phyloP scores from a whole-genome alignment of 2,888 invertebrate species.

The Mimachlamys varia region DNA sequence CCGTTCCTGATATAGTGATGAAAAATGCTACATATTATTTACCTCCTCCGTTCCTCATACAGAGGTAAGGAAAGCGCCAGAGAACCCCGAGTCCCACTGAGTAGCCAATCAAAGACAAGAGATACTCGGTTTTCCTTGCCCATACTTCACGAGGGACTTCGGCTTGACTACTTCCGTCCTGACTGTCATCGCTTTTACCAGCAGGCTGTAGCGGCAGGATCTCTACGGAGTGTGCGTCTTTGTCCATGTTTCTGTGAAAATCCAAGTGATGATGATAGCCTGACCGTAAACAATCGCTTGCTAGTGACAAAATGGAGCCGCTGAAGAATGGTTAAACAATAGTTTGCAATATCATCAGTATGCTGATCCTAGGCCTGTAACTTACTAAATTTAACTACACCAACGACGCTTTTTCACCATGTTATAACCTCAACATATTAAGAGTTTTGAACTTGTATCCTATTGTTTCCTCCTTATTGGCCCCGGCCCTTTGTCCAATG shows the following conservation, averaged over 20 bases:
- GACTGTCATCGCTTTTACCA: background rate
- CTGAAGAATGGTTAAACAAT: too few relatives aligned
- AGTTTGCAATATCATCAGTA: too few relatives aligned
- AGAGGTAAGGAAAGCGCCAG: constrained; percentile 3
- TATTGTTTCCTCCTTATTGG: too few relatives aligned
- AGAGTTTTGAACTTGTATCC: too few relatives aligned
- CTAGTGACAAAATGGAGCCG: too few relatives aligned
- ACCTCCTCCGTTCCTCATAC: constrained; percentile 23
- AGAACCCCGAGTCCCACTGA: constrained; percentile 1
- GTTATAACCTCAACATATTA: too few relatives aligned
- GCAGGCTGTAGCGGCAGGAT: background rate
- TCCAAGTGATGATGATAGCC: background rate
- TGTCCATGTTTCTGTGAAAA: background rate
- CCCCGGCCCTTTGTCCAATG: too few relatives aligned
- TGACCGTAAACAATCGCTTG: too few relatives aligned
- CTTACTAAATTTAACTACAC: too few relatives aligned
- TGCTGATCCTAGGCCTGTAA: too few relatives aligned
- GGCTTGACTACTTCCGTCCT: background rate
- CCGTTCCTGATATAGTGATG: too few relatives aligned
- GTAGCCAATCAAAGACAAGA: constrained; percentile 13
- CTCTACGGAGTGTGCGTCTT: background rate
- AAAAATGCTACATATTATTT: background rate
- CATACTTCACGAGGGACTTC: background rate
- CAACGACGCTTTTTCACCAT: too few relatives aligned
- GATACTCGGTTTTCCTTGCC: constrained; percentile 2